phyloP scores from a whole-genome alignment of 2,797 vertebrate genomes.

The Neopelma chrysocephalum region DNA sequence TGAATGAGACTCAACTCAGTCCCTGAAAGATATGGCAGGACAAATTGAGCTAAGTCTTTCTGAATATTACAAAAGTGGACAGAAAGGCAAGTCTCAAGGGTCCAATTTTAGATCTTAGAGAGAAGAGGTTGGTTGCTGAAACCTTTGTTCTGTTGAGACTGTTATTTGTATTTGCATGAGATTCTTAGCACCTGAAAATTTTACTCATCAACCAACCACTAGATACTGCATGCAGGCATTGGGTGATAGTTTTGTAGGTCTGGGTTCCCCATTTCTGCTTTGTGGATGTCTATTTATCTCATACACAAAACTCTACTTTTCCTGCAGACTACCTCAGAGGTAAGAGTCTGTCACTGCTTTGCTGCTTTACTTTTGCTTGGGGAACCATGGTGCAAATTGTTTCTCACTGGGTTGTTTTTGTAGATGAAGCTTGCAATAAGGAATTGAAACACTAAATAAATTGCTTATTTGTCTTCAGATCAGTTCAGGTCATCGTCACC shows the following conservation, averaged over 20 bases:
- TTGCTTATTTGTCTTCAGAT: neutral
- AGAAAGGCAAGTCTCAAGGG: neutral
- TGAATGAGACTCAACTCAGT: neutral
- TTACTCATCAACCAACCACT: rapidly evolving
- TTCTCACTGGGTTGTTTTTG: neutral
- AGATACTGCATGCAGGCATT: neutral
- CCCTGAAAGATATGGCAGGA: neutral
- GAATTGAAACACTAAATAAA: neutral
- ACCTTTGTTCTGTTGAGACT: neutral
- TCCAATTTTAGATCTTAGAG: neutral
- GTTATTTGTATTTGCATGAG: neutral
- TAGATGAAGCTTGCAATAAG: neutral
- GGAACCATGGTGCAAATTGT: neutral
- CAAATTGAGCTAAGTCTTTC: neutral
- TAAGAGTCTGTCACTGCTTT: neutral
- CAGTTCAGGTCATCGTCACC: neutral
- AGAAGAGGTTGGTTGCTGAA: neutral
- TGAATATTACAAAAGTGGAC: neutral
- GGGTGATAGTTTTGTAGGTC: neutral
- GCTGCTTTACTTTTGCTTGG: neutral
- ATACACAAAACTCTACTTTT: neutral
- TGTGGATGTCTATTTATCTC: neutral
- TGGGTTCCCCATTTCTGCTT: neutral
- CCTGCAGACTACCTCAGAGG: neutral
- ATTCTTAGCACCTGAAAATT: neutral